Evolutionary conservation across 2,888 invertebrate genomes (phyloP), one percentile per base, ranked within the genome.

Genomic region (Pterobdella sp.): DNA sequence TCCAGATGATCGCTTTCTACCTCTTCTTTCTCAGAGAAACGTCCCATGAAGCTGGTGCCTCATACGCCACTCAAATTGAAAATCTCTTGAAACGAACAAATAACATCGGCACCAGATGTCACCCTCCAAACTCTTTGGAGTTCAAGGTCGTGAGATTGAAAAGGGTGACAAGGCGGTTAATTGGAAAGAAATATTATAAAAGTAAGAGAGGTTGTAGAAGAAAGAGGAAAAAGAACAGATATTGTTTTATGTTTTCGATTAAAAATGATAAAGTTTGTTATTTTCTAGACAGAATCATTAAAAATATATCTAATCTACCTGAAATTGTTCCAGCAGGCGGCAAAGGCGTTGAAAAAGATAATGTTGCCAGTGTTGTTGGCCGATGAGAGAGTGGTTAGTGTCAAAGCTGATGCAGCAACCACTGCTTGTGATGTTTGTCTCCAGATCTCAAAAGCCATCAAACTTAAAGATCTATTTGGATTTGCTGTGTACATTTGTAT

Each of bases 81-180:
- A 56, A 72, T 10, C 66, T 77, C 32, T 60, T 78, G 14, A 68
- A 76, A 34, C 70, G 78, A 1, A 77, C 77, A 3, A 42, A 72
- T n/a, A 49, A 71, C 1, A 77, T 75, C 56, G 78, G 78, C 18
- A 63, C 68, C 1, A 36, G 78, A 68, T 78, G 75, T 72, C 78
- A 78, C 68, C 78, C 78, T 0, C 78, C 78, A 14, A 78, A 77
- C 60, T 76, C 74, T 72, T 75, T 78, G n/a, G 78, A 78, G 72
- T 74, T 65, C 42, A 74, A 77, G 72, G 78, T 78, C 34, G 70
- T 72, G 37, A 10, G 34, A 63, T n/a, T n/a, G n/a, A 42, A 42
- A 42, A 7, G 10, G 10, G 7, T 42, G 10, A 42, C 22, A 14
- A 42, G 7, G 7, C 49, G 22, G 49, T 42, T 42, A 22, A 42